Evolutionary conservation across 2,888 invertebrate genomes (phyloP), one percentile per base, ranked within the genome.

Genomic region (Crematogaster levior): DNA sequence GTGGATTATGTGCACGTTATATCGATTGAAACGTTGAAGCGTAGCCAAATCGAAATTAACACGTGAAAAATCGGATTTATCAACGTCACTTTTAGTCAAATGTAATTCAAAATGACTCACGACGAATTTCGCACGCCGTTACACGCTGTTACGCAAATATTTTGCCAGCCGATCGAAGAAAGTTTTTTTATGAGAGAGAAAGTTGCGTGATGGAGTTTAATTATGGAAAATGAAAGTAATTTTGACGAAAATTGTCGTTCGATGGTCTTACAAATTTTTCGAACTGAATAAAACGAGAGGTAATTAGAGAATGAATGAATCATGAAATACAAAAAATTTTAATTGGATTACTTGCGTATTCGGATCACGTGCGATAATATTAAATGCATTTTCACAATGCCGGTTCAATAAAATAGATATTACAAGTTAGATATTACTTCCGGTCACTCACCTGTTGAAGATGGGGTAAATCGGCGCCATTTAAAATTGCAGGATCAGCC

Each of bases 401-500:
- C 24, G 2, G n/a, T 75, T 18, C 24, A 63, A 53, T 27, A 6
- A 65, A 63, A 48, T 21, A 30, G n/a, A n/a, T n/a, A n/a, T n/a
- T 40, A 18, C 6, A 48, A 30, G 24, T 24, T 7, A 68, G 7
- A 43, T 37, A 53, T 46, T 48, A n/a, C 15, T 73, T 27, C 18
- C 12, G 43, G 61, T 30, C 66, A 84, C 90, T 91, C 79, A 93
- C 93, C 83, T 91, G 89, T 82, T 92, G 89, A 46, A 92, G 84
- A n/a, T 90, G 88, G 56, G 82, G 18, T 34, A 90, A 79, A 2
- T 92, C 92, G 27, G 89, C 63, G 4, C 84, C 87, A 9, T 86
- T 60, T 1, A 89, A 83, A 65, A 92, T 91, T 56, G 89, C 87
- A 0, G 93, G 91, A 56, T 91, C 93, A n/a, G 91, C 93, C 53